These are phyloP conservation scores for Scomber japonicus DNA, from an alignment of 2,113 vertebrate genomes.

Conservation along the genomic window DNA sequence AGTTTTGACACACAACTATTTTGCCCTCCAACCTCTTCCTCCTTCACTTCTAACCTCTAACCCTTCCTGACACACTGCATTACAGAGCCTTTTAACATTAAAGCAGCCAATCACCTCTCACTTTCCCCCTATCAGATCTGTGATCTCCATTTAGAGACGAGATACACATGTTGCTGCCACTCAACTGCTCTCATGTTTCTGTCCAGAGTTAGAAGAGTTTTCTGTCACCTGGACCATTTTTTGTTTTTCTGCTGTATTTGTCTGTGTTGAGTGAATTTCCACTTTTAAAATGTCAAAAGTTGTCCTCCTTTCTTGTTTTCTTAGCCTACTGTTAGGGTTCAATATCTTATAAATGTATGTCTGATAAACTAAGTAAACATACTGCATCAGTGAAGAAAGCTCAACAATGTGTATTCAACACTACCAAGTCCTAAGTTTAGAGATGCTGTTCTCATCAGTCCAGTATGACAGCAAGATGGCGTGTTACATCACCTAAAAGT, in stretches of 20 bases:
- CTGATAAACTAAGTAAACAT: neutral
- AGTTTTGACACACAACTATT: slow-evolving; percentile 32
- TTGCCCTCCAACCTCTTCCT: neutral
- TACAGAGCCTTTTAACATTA: slow-evolving; percentile 66
- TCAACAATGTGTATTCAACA: slow-evolving; percentile 5
- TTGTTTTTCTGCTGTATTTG: neutral
- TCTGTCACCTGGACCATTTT: neutral
- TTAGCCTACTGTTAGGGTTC: neutral
- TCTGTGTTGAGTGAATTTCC: neutral
- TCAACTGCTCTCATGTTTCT: slow-evolving; percentile 30
- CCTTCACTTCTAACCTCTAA: slow-evolving; percentile 31
- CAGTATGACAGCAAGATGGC: neutral
- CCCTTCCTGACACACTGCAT: slow-evolving; percentile 53
- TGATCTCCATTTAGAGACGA: slow-evolving; percentile 53
- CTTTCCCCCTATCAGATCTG: slow-evolving; percentile 44
- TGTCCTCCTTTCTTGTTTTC: neutral
- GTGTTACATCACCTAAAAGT: neutral
- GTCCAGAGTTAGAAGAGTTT: neutral
- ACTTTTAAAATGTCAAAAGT: neutral
- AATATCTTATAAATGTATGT: neutral
- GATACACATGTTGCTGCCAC: slow-evolving; percentile 64
- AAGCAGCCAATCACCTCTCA: slow-evolving; percentile 48
- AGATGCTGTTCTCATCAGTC: slow-evolving; percentile 8
- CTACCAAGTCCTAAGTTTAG: neutral
- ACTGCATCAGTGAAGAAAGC: neutral